Base-by-base conservation (phyloP, 1,140 invertebrate genomes). In the Drosophila mauritiana region DNA sequence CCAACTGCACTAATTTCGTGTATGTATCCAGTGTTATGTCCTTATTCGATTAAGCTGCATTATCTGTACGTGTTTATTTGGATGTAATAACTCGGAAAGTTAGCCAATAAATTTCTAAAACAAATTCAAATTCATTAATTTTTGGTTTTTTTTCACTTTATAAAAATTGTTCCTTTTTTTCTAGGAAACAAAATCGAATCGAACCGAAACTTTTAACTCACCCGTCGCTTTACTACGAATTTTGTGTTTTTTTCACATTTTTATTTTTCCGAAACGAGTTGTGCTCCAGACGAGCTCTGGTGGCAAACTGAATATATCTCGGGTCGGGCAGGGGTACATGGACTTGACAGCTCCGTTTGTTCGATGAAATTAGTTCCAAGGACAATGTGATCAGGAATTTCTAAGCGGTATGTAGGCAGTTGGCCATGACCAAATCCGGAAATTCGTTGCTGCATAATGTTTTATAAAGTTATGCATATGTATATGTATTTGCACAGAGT, bases 231-330 rank as follows among this genome's bases (percentile, higher is more conserved):
- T 22, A 22, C 20, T 22, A 22, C 3, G 20, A 22, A 42, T 13
- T 25, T 25, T 25, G 10, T 6, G 12, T 15, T 3, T n/a, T 15
- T n/a, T 10, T 48, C 3, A 39, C 3, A 39, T 39, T 39, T 48
- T 7, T 31, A 2, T 10, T 0, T 48, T 48, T 13, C 48, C 42
- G 27, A 51, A 34, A 34, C 13, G 8, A 69, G 42, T 20, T 54
- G 20, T 48, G 20, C 56, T 53, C 57, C 57, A 62, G 49, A 54
- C 49, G 42, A 69, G 65, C 65, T 62, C 65, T 69, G 57, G 31
- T 37, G 27, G 57, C 58, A 40, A 62, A 62, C 57, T 69, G 65
- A 62, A 40, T 39, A 11, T 62, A 6, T 15, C 13, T 1, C 5
- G 27, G 12, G 1, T 13, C 1, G 25, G 13, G n/a, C 25, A 2